Percentiles rank a stretch among this genome's conserved stretches.
These are phyloP conservation scores for Ophonus ardosiacus DNA, from an alignment of 2,888 invertebrate genomes.

Conservation along the genomic window DNA sequence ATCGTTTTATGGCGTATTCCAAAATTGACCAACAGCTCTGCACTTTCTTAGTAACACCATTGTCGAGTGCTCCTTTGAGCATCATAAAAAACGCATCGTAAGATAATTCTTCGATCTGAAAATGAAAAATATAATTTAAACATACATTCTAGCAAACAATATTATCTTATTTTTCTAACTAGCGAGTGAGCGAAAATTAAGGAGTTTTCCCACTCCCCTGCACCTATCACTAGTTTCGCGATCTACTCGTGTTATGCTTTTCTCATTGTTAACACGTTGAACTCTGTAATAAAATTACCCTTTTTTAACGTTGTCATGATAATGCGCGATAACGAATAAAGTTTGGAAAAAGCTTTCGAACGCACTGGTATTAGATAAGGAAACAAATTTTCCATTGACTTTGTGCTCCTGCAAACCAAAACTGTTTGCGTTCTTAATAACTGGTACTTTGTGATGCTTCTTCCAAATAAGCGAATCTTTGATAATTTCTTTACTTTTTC, in stretches of 20 bases:
- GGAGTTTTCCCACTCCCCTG: too few relatives aligned
- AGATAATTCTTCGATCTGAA: conserved; percentile 27
- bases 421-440: conserved; percentile 39
- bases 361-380: conserved; percentile 36
- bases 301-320: conserved; percentile 16
- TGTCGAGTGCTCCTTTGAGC: not conserved
- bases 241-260: too few relatives aligned
- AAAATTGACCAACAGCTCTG: conserved; percentile 32
- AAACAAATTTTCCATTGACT: not conserved
- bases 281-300: not conserved
- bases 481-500: conserved; percentile 19
- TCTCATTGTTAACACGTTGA: too few relatives aligned
- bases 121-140: not conserved
- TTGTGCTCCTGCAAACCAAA: conserved; percentile 24
- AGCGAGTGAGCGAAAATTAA: too few relatives aligned
- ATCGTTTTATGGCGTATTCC: conserved; percentile 7
- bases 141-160: too few relatives aligned
- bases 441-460: conserved; percentile 18
- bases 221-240: too few relatives aligned
- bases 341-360: conserved; percentile 31
- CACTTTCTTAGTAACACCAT: conserved; percentile 9
- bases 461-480: conserved; percentile 32
- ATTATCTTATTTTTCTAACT: too few relatives aligned
- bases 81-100: conserved; percentile 2
- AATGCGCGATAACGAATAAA: conserved; percentile 30